Conservation (phyloP, 2,113 vertebrate genomes). For the Neolamprologus ventralis region DNA sequence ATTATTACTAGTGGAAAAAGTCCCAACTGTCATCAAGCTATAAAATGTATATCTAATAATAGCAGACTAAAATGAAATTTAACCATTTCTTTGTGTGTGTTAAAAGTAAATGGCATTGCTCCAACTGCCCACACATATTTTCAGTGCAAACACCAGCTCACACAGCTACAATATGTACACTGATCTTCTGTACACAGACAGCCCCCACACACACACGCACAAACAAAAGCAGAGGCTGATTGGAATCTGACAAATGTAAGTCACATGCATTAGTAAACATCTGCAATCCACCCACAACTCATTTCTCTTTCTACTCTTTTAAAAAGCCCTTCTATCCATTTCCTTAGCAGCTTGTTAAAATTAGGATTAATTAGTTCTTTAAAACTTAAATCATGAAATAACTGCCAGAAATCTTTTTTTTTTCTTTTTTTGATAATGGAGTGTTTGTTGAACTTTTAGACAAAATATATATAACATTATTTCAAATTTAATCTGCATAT, state of each 20-base stretch:
- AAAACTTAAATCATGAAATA: fast-evolving
- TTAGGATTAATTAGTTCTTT: not conserved
- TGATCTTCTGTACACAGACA: constrained; percentile 38
- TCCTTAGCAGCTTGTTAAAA: not conserved
- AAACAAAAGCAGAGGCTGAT: constrained; percentile 24
- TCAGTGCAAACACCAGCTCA: constrained; percentile 13
- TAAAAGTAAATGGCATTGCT: not conserved
- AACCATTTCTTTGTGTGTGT: not conserved
- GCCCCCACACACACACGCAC: not conserved
- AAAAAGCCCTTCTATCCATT: not conserved
- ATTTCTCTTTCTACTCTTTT: not conserved
- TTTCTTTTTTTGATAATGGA: not conserved
- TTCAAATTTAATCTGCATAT: not conserved
- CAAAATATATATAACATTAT: not conserved
- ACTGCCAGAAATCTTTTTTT: not conserved
- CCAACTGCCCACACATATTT: not conserved
- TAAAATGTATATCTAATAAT: not conserved
- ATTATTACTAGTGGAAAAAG: not conserved
- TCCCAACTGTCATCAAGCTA: not conserved
- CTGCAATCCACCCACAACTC: constrained; percentile 25
- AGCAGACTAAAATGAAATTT: not conserved
- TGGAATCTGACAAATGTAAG: constrained; percentile 55
- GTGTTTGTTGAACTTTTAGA: not conserved
- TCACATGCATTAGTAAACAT: constrained; percentile 45
- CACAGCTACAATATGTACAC: not conserved